phyloP scores from a whole-genome alignment of 2,797 vertebrate genomes.

The Merluccius polli region DNA sequence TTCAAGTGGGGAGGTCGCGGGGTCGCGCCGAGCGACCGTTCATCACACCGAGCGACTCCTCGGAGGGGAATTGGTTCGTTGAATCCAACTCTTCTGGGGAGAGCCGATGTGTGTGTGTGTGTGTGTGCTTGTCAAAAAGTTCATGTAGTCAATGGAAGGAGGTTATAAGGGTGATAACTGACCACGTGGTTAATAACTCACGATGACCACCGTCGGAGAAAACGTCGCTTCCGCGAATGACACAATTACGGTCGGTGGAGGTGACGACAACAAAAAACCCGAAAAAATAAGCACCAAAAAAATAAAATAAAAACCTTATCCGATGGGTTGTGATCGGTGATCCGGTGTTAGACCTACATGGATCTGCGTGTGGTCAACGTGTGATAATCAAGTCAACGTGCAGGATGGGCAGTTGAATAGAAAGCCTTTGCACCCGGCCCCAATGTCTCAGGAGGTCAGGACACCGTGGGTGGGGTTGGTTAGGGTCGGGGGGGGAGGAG shows the following conservation, averaged over 20 bases:
- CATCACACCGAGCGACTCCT: too few species aligned
- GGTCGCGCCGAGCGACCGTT: background rate
- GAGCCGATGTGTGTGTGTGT: background rate
- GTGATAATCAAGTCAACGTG: constrained; percentile 60
- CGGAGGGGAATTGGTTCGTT: too few species aligned
- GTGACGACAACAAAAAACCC: background rate
- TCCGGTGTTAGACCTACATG: background rate
- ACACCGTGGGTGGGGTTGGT: constrained; percentile 49
- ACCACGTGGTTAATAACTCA: background rate
- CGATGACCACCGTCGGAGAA: background rate
- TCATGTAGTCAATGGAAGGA: background rate
- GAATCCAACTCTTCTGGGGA: too few species aligned
- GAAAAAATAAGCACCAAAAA: background rate
- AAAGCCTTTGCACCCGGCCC: constrained; percentile 64
- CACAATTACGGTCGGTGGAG: too few species aligned
- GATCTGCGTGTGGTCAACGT: constrained; percentile 41
- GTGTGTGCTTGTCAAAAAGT: background rate
- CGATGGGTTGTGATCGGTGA: background rate
- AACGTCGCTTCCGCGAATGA: too few species aligned
- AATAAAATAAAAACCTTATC: background rate
- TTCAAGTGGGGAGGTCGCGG: constrained; percentile 19
- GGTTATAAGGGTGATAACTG: background rate
- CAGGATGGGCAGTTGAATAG: constrained; percentile 57
- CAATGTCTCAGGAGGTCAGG: constrained; percentile 52
- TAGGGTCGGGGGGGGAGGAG: constrained; percentile 45